phyloP scores from a whole-genome alignment of 2,113 vertebrate species.

The Scomber colias region DNA sequence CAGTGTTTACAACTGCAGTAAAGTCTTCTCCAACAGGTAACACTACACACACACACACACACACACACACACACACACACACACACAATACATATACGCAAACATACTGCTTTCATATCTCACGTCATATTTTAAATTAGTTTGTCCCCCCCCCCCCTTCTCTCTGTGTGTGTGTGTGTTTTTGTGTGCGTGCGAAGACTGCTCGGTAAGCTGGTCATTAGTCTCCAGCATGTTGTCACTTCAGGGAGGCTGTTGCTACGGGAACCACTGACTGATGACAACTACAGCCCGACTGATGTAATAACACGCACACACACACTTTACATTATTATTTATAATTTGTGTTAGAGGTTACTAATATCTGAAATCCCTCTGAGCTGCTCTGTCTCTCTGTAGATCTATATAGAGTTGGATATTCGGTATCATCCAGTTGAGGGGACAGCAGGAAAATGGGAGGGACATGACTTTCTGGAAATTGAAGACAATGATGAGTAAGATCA shows the following conservation, averaged over 20 bases:
- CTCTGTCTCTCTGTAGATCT: constrained; percentile 83
- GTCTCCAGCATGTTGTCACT: constrained; percentile 90
- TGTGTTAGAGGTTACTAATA: background rate
- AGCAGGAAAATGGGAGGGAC: constrained; percentile 87
- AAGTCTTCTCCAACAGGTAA: constrained; percentile 92
- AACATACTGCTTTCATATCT: background rate
- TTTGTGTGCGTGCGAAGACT: constrained; percentile 78
- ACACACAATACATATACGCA: background rate
- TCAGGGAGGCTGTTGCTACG: constrained; percentile 86
- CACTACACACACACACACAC: constrained; percentile 22
- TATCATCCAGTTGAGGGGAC: constrained; percentile 91
- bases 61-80: constrained; percentile 6
- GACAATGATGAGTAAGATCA: constrained; percentile 77
- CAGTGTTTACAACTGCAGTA: constrained; percentile 92
- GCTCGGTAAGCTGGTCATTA: constrained; percentile 90
- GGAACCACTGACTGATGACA: constrained; percentile 89
- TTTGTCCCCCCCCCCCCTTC: background rate
- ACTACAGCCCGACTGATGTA: constrained; percentile 88
- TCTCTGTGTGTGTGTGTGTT: constrained; percentile 16
- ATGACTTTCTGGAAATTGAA: constrained; percentile 85
- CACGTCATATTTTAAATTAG: too few species aligned
- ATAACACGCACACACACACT: constrained; percentile 58
- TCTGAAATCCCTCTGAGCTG: background rate
- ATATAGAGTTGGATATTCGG: constrained; percentile 91
- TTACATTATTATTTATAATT: too few species aligned